A percentile compares a stretch with the other conserved stretches of the same genome.
These are phyloP conservation scores for Seladonia tumulorum DNA, from an alignment of 2,888 invertebrate species.

Conservation along the genomic window DNA sequence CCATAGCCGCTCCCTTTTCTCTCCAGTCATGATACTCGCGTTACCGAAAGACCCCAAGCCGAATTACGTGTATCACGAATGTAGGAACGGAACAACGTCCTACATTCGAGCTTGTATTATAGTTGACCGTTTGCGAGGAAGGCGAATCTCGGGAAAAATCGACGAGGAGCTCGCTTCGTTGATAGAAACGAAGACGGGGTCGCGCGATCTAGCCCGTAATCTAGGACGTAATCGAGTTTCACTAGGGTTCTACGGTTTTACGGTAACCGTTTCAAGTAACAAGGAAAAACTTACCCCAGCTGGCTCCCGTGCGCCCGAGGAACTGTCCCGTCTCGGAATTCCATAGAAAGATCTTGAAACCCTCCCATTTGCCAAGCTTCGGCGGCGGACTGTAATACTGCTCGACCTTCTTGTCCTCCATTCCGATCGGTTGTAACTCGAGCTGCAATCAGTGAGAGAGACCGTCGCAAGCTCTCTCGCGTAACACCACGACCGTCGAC, in stretches of 20 bases:
- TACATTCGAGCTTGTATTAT: no score
- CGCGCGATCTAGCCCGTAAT: no score
- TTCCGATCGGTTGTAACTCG: constrained; percentile 74
- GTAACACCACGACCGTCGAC: constrained; percentile 38
- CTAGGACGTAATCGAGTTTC: background rate
- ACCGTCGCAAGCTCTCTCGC: constrained; percentile 35
- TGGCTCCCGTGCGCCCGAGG: constrained; percentile 95
- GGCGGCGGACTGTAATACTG: constrained; percentile 93
- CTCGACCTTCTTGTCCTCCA: constrained; percentile 93
- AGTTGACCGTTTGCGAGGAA: background rate
- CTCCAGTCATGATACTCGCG: background rate
- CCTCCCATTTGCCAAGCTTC: constrained; percentile 93
- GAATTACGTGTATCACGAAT: background rate
- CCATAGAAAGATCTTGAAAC: constrained; percentile 94
- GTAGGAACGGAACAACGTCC: background rate
- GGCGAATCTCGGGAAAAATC: background rate
- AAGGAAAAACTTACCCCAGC: constrained; percentile 93
- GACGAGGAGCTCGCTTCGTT: background rate
- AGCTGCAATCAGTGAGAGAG: constrained; percentile 14
- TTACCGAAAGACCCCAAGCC: background rate
- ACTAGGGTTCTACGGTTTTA: background rate
- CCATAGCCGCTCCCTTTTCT: background rate
- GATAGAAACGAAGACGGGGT: background rate
- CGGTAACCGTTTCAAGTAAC: background rate
- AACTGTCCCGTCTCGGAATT: constrained; percentile 96